phyloP scores from a whole-genome alignment of 2,888 invertebrate genomes.

The Arge pagana region DNA sequence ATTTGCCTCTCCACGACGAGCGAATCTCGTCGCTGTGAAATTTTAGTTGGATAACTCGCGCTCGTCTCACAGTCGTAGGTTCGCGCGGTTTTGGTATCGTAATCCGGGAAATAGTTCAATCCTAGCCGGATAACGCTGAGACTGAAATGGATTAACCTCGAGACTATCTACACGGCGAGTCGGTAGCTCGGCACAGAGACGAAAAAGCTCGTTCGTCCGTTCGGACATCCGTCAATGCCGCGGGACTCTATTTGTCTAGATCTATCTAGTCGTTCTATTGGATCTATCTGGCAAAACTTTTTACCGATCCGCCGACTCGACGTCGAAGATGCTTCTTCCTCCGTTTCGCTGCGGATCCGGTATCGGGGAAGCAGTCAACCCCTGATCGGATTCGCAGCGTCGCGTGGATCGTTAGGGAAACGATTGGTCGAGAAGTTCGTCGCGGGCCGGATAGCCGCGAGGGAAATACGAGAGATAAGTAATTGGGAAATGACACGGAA shows the following conservation, averaged over 20 bases:
- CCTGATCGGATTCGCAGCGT: too few relatives aligned
- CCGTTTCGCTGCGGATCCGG: too few relatives aligned
- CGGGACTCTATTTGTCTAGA: slow-evolving; percentile 20
- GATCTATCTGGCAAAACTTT: slow-evolving; percentile 14
- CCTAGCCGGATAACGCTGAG: slow-evolving; percentile 17
- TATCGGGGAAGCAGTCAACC: too few relatives aligned
- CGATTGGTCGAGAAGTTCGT: slow-evolving; percentile 3
- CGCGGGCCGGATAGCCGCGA: neutral
- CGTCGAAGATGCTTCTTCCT: too few relatives aligned
- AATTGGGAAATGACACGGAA: neutral
- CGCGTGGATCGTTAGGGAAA: too few relatives aligned
- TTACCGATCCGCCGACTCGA: slow-evolving; percentile 5
- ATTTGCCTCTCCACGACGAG: too few relatives aligned
- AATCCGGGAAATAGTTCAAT: slow-evolving; percentile 14
- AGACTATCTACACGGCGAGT: slow-evolving; percentile 10
- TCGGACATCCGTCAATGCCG: slow-evolving; percentile 11
- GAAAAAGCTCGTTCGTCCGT: neutral
- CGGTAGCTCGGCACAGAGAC: too few relatives aligned
- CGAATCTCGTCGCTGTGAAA: neutral
- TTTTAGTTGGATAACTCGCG: neutral
- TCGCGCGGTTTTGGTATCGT: too few relatives aligned
- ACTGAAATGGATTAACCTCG: slow-evolving; percentile 13
- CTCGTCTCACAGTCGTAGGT: too few relatives aligned
- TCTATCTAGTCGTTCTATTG: slow-evolving; percentile 12
- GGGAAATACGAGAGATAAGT: neutral